phyloP scores from a whole-genome alignment of 2,113 vertebrate species.

The Nansenia antarctica region DNA sequence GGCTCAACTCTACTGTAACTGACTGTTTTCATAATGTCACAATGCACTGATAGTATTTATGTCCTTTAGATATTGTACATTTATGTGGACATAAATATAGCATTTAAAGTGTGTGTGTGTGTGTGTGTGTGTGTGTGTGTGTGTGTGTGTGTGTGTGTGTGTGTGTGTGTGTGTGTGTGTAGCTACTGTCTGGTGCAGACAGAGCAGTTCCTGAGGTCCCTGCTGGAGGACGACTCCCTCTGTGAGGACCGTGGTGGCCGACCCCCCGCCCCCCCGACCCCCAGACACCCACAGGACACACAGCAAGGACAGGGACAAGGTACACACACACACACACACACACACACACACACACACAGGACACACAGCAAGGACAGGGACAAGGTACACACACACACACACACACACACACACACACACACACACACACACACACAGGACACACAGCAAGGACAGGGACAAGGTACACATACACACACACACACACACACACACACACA shows the following conservation, averaged over 20 bases:
- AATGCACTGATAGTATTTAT: background rate
- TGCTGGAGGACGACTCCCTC: constrained; percentile 98
- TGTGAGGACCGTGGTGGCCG: constrained; percentile 99
- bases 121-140: no score
- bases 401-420: background rate
- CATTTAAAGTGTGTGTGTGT: no score
- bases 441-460: no score
- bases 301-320: constrained; percentile 88
- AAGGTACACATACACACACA: background rate
- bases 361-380: no score
- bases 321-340: background rate
- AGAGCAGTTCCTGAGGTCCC: constrained; percentile 95
- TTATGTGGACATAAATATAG: no score
- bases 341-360: background rate
- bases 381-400: background rate
- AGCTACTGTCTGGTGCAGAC: constrained; percentile 98
- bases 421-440: background rate
- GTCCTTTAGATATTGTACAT: no score
- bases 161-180: no score
- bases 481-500: background rate
- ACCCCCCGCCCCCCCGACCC: constrained; percentile 97
- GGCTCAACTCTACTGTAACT: no score
- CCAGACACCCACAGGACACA: no score
- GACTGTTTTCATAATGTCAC: no score
- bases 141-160: no score